Base-by-base conservation (phyloP, 2,797 vertebrate species). In the Gorsachius magnificus region DNA sequence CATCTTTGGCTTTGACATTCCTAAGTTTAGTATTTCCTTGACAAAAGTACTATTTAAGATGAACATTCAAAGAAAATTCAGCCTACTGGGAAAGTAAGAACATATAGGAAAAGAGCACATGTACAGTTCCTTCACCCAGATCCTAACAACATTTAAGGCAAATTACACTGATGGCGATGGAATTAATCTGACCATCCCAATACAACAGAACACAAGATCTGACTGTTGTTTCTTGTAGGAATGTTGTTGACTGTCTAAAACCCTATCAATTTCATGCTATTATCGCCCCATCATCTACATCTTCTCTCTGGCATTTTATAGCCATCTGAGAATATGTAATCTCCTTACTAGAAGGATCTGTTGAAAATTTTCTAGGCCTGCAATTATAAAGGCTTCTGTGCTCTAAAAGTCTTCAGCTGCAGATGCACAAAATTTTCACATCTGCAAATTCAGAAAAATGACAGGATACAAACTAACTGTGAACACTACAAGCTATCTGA, bases 391-490 rank as follows among this genome's bases (percentile, higher is more conserved):
- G 38, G 48, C 70, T 93, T 90, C 85, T 89, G 54, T 87, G 63
- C 77, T 93, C 66, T 56, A 16, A 78, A 94, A 94, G 77, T 90
- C 63, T 90, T 90, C 83, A 96, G 86, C 95, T 95, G 93, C 88
- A 96, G 91, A 88, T 65, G 77, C 87, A 90, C 66, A 89, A 90
- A 64, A 87, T 63, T 77, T 94, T 90, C 92, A 94, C 93, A 95
- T 95, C 95, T 95, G 94, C 93, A 95, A 61, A 94, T 56, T 89
- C 4, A 2, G 38, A 88, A 95, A 95, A 96, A 93, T 57, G 33
- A 82, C 58, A 78, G 3, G 70, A 87, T 84, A 84, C 51, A 92
- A 95, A 90, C 82, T 38, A 85, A 81, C 76, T 71, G 71, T 69
- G 92, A 97, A 93, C 35, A 33, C 53, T 74, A 46, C 46, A 21